Conservation (phyloP, 2,113 vertebrate species). For the Onychostoma macrolepis region DNA sequence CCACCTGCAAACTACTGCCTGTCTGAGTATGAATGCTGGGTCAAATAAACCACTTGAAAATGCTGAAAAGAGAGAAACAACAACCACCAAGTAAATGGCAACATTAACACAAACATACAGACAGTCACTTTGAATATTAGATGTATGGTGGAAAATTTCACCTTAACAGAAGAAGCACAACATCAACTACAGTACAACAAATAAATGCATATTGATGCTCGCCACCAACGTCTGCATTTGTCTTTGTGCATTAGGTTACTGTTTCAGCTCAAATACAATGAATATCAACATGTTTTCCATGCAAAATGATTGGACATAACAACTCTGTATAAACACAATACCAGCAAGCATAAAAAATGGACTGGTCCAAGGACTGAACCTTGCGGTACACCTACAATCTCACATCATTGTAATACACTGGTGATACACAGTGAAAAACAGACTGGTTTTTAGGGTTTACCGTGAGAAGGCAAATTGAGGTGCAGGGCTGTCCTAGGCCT, state of each 20-base stretch:
- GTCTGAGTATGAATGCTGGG: background rate
- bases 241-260: conserved; percentile 1
- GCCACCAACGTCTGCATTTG: background rate
- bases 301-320: conserved; percentile 60
- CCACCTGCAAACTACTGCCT: background rate
- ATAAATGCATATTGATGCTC: background rate
- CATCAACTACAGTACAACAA: conserved; percentile 15
- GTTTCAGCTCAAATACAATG: conserved; percentile 17
- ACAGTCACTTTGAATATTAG: conserved; percentile 16
- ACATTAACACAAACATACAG: conserved; percentile 29
- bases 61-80: conserved; percentile 49
- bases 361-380: conserved; percentile 57
- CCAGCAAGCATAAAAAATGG: conserved; percentile 62
- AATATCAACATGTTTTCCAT: conserved; percentile 59
- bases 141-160: conserved; percentile 35
- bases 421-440: conserved; percentile 52
- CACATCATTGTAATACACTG: conserved; percentile 63
- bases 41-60: conserved; percentile 27
- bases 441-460: conserved; percentile 67
- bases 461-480: conserved; percentile 78
- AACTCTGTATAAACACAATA: conserved; percentile 61
- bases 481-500: conserved; percentile 77
- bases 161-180: conserved; percentile 47
- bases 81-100: conserved; percentile 17
- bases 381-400: conserved; percentile 64